These are phyloP conservation scores for Ypsolopha sequella DNA, from an alignment of 2,888 invertebrate species.

Conservation along the genomic window DNA sequence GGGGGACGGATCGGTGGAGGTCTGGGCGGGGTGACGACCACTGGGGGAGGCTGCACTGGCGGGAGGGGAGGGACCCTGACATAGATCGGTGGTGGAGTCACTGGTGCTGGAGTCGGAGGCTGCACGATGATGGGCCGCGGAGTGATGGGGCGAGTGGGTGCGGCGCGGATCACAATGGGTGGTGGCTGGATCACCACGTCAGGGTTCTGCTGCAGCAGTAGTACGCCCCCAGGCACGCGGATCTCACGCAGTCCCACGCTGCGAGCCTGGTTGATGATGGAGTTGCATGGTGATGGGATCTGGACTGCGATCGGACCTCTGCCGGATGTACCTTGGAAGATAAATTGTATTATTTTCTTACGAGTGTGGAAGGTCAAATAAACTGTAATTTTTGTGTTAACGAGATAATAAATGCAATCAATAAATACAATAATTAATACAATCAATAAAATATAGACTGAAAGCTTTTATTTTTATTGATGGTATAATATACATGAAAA, in stretches of 20 bases:
- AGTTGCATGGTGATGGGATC: constrained; percentile 15
- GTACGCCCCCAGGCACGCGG: constrained; percentile 38
- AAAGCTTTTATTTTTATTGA: too few relatives aligned
- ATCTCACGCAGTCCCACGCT: constrained; percentile 33
- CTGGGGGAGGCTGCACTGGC: constrained; percentile 24
- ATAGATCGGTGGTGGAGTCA: constrained; percentile 28
- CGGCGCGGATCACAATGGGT: constrained; percentile 36
- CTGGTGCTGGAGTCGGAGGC: constrained; percentile 22
- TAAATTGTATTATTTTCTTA: neutral
- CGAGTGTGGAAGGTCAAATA: neutral
- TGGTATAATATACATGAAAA: too few relatives aligned
- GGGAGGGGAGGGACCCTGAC: constrained; percentile 26
- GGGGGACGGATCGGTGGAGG: constrained; percentile 29
- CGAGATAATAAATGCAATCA: too few relatives aligned
- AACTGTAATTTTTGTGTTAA: neutral
- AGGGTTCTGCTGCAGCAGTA: constrained; percentile 35
- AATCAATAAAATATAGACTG: too few relatives aligned
- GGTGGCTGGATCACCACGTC: constrained; percentile 47
- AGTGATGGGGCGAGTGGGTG: constrained; percentile 22
- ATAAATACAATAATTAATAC: too few relatives aligned
- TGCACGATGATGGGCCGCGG: constrained; percentile 30
- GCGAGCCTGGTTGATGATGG: constrained; percentile 22
- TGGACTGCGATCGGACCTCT: constrained; percentile 30
- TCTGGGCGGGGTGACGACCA: constrained; percentile 29
- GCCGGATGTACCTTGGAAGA: constrained; percentile 32